Conservation (phyloP, 2,888 invertebrate species). For the Scotopteryx bipunctaria region DNA sequence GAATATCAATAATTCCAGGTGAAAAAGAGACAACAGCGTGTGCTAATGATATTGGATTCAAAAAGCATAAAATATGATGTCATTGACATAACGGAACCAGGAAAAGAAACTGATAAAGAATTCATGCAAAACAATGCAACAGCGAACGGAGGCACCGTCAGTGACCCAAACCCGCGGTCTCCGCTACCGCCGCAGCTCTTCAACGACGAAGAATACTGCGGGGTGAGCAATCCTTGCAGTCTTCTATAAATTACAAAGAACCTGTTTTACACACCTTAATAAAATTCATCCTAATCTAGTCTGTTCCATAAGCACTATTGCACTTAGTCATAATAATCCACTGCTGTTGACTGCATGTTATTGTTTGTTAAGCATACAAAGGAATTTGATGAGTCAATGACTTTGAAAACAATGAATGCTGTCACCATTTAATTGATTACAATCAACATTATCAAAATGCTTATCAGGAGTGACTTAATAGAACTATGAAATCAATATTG, state of each 20-base stretch:
- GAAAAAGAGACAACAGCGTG: conserved; percentile 97
- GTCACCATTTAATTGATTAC: conserved; percentile 16
- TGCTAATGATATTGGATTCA: conserved; percentile 96
- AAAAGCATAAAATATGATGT: conserved; percentile 94
- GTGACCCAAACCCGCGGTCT: conserved; percentile 89
- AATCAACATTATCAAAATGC: conserved; percentile 17
- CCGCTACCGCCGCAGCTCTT: conserved; percentile 97
- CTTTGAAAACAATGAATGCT: conserved; percentile 19
- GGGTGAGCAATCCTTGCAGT: too few relatives aligned
- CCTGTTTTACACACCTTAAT: conserved; percentile 4
- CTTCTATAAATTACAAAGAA: too few relatives aligned
- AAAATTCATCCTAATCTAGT: not conserved
- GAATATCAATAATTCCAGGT: conserved; percentile 86
- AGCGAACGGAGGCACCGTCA: conserved; percentile 88
- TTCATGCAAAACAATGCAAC: conserved; percentile 96
- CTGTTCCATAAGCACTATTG: not conserved
- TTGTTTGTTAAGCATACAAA: conserved; percentile 34
- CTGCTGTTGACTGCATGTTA: conserved; percentile 25
- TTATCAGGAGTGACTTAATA: conserved; percentile 12
- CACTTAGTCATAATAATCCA: conserved; percentile 11
- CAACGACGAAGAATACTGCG: conserved; percentile 95
- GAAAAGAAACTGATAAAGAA: conserved; percentile 93
- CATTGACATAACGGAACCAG: conserved; percentile 97
- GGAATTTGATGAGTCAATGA: conserved; percentile 36
- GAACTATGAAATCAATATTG: conserved; percentile 23